Base-by-base conservation (phyloP, 2,888 invertebrate species). In the Diaphora mendica region DNA sequence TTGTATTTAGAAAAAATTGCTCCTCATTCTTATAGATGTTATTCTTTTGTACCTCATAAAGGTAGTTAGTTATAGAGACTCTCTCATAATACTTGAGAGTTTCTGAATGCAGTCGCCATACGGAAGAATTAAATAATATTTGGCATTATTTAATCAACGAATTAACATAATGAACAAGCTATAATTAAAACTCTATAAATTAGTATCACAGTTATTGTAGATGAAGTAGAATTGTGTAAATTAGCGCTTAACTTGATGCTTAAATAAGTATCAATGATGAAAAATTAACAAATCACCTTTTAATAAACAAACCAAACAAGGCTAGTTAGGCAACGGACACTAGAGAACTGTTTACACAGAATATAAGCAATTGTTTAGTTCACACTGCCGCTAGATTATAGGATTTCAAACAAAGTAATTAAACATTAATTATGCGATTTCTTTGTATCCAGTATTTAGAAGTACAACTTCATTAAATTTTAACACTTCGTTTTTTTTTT, bases 401-500 rank as follows among this genome's bases (percentile, higher is more conserved):
- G 33, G 11, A 0, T 11, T 67, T 33, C 23, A 48, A 39, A n/a
- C 23, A 30, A 23, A 67, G 20, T 48, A 20, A 20, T 48, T 48
- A 13, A 48, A 48, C 23, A 48, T 23, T 42, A 55, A 33, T 74
- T 65, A 64, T 1, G 62, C 30, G 59, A 20, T 67, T 39, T 67
- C 67, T 48, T 44, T 20, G 48, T 48, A 33, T 33, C 3, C 23
- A 55, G 51, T 48, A 48, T 48, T 48, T 48, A 8, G 35, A 33
- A n/a, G n/a, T n/a, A 51, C 5, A 7, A 23, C 51, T 55, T 67
- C 15, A 67, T 30, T 48, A 44, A 72, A 76, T 70, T 64, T 35
- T 51, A 48, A 69, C n/a, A 75, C 71, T 77, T 79, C 70, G 75
- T 71, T 77, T 71, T 78, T 79, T 82, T 82, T 82, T 76, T 76